Base-by-base conservation (phyloP, 2,888 invertebrate species). In the Molorchus minor region DNA sequence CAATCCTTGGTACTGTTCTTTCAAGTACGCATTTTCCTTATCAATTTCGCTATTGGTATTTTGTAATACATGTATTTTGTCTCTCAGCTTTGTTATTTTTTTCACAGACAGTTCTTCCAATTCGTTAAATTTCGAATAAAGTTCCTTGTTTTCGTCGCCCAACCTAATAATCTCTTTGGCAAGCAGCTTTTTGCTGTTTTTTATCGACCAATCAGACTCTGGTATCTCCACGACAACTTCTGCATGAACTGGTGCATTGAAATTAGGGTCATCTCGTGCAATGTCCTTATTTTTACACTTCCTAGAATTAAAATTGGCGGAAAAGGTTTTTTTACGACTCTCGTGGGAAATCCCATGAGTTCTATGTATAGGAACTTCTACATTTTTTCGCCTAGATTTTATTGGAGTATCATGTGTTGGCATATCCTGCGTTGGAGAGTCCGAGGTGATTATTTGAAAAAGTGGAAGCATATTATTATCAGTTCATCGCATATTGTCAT, bases 11-110 rank as follows among this genome's bases (percentile, higher is more conserved):
- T 86, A 82, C 61, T 85, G 83, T 0, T 67, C 74, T 67, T 83
- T 83, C 4, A 89, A 75, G 35, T 82, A 80, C 58, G 85, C 84
- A 64, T 88, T 88, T 71, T 89, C 88, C 59, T 84, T 83, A 0
- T 85, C 83, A 62, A 88, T 85, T 33, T 87, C 81, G 55, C 85
- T 84, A 73, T 89, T 89, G 65, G 84, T 84, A 43, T 84, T 84
- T 49, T 88, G 81, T 0, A 89, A 80, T 0, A 82, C 80, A 62
- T 83, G 82, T 0, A 89, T 76, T 71, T 88, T 88, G 41, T 87
- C 86, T 49, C 87, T 85, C 3, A 89, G 75, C 74, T 87, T 88
- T 52, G 82, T 75, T 72, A 89, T 84, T 69, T 86, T 89, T 68
- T 86, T 84, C 52, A 86, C 82, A 46, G 88, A 75, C 8, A 77